Base-by-base conservation (phyloP, 2,888 invertebrate genomes). In the Nesidiocoris tenuis region DNA sequence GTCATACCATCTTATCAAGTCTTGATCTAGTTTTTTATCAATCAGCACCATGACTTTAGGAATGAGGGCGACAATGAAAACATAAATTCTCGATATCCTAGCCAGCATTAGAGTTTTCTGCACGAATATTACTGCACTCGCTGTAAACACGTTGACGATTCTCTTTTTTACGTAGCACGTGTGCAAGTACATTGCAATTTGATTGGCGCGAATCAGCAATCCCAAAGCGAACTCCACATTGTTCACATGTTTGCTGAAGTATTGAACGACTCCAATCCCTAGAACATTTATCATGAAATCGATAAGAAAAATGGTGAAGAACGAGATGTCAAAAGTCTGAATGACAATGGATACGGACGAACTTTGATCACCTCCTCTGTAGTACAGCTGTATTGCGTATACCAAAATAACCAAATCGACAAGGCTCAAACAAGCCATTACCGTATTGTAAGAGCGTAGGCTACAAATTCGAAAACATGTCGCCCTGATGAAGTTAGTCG, bases 31-130 rank as follows among this genome's bases (percentile, higher is more conserved):
- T 23, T 75, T 64, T 24, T 59, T 25, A 19, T 75, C 75, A 12
- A 75, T 65, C 21, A 75, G 24, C 21, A 65, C 65, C 61, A 75
- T 65, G 7, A 75, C 61, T 70, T 70, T 75, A 18, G 75, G 75
- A 21, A 75, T 75, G 16, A 75, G 22, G 1, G 75, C 75, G 1
- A 68, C 68, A 19, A 75, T 23, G 59, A 75, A 75, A 18, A 75
- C 57, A 23, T 75, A 75, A n/a, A 75, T 12, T n/a, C 75, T 18
- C 0, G 61, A 61, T 12, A 75, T 25, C 68, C 75, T 68, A 1
- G 68, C 23, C 9, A 75, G 68, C 75, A 75, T 67, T 21, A 68
- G 22, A 1, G 24, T 21, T 75, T 75, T 75, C 19, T 65, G 67
- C 18, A 63, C 24, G 57, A 75, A 65, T 23, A 75, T 75, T 0